These are phyloP conservation scores for Laticauda laticaudata DNA, from an alignment of 2,113 vertebrate species.

Conservation along the genomic window DNA sequence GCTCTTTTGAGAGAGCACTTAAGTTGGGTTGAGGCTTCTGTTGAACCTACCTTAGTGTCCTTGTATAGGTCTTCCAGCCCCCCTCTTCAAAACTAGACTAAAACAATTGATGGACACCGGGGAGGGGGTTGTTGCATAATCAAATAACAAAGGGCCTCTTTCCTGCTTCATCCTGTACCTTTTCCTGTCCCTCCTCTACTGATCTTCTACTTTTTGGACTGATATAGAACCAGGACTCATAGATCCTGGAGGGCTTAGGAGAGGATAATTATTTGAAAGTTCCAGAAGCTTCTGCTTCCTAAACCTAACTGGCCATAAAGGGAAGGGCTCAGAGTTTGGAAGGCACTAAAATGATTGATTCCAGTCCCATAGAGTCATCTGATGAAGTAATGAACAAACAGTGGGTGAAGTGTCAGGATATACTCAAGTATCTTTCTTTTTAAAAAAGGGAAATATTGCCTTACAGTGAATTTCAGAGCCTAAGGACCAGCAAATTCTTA, in stretches of 20 bases:
- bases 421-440: not conserved
- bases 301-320: not conserved
- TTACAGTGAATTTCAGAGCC: not conserved
- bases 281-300: not conserved
- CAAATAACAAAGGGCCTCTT: not conserved
- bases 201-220: not conserved
- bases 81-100: not conserved
- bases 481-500: not conserved
- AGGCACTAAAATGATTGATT: not conserved
- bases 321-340: not conserved
- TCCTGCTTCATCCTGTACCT: not conserved
- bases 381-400: not conserved
- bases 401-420: not conserved
- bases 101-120: not conserved
- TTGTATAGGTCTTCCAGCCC: not conserved
- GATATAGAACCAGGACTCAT: not conserved
- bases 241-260: not conserved
- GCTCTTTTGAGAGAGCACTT: not conserved
- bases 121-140: not conserved
- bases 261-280: not conserved
- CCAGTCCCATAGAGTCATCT: not conserved
- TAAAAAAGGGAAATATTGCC: not conserved
- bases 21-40: not conserved
- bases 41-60: not conserved
- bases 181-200: not conserved